Evolutionary conservation across 2,797 vertebrate species (phyloP).

Genomic region (Coendou prehensilis): DNA sequence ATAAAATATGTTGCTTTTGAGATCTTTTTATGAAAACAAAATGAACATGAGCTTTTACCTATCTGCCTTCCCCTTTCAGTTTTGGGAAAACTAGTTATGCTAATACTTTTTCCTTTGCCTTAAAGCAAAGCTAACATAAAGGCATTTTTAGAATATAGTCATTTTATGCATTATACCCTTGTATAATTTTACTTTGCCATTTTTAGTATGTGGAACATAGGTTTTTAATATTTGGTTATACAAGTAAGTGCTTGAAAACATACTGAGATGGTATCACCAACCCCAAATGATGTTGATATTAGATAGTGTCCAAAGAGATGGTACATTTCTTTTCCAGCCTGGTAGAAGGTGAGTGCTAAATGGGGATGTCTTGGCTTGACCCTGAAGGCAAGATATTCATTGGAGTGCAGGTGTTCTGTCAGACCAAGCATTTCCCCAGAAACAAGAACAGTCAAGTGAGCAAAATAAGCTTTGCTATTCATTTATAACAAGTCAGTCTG

Average conservation of each 20-base stretch:
- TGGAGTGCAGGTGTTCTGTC: not conserved
- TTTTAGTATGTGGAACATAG: conserved; percentile 35
- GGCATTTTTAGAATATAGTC: not conserved
- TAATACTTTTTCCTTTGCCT: not conserved
- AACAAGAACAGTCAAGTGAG: not conserved
- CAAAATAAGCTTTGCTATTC: not conserved
- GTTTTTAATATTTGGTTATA: not conserved
- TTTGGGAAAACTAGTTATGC: not conserved
- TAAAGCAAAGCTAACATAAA: not conserved
- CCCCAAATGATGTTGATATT: not conserved
- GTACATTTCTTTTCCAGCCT: conserved; percentile 2
- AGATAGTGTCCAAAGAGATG: not conserved
- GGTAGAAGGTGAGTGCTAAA: not conserved
- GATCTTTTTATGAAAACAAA: conserved; percentile 44
- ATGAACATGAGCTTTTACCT: not conserved
- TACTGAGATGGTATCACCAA: not conserved
- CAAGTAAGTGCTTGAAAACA: not conserved
- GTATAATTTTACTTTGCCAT: not conserved
- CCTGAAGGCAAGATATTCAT: not conserved
- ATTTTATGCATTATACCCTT: not conserved
- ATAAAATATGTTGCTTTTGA: conserved; percentile 24
- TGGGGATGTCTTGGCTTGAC: not conserved
- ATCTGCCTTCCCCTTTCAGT: conserved; percentile 11
- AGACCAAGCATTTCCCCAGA: not conserved
- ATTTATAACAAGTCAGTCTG: not conserved